Evolutionary conservation across 2,888 invertebrate species (phyloP).

Genomic region (Eupithecia subfuscata): DNA sequence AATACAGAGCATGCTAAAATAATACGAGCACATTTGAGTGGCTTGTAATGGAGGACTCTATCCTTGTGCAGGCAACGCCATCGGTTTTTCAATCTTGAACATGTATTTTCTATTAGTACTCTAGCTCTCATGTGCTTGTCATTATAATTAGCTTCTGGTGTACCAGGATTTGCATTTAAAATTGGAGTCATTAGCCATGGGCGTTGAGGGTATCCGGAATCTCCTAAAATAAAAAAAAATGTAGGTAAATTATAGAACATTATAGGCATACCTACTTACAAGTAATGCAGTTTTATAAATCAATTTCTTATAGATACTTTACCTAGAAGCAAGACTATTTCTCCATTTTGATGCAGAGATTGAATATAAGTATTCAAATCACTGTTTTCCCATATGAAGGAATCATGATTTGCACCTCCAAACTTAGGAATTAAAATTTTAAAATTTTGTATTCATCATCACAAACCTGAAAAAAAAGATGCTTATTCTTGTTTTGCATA

Average conservation of each 20-base stretch:
- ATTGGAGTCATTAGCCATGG: constrained; percentile 41
- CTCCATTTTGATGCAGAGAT: constrained; percentile 25
- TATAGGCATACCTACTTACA: not conserved
- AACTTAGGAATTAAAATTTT: constrained; percentile 35
- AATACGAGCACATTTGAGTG: constrained; percentile 44
- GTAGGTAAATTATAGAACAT: not conserved
- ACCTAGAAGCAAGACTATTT: constrained; percentile 33
- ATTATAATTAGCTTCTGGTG: constrained; percentile 15
- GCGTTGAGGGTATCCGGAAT: constrained; percentile 30
- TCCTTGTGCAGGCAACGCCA: constrained; percentile 22
- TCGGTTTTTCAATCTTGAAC: constrained; percentile 8
- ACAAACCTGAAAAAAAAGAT: constrained; percentile 4
- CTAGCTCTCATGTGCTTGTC: constrained; percentile 26
- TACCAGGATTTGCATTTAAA: constrained; percentile 12
- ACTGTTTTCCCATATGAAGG: constrained; percentile 39
- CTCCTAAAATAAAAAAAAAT: constrained; percentile 3
- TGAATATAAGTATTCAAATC: constrained; percentile 27
- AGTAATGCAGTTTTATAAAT: not conserved
- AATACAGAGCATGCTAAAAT: constrained; percentile 46
- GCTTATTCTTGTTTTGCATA: not conserved
- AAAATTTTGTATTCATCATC: constrained; percentile 5
- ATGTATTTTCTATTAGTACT: constrained; percentile 19
- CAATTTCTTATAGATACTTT: not conserved
- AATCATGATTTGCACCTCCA: constrained; percentile 39
- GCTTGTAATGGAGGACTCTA: constrained; percentile 45